Conservation (phyloP, 2,113 vertebrate species). For the Aptenodytes forsteri region DNA sequence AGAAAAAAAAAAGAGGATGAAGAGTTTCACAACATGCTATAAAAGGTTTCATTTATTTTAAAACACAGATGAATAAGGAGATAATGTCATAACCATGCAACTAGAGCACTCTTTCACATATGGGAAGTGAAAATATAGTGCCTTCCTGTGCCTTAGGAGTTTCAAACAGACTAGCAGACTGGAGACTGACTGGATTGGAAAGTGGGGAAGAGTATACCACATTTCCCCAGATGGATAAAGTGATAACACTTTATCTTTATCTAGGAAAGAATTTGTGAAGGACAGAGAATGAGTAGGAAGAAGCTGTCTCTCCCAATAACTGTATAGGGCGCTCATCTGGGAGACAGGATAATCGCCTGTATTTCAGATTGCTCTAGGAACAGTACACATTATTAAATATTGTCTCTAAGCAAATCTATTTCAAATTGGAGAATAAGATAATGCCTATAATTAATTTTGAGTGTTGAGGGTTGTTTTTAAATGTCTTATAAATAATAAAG, state of each 20-base stretch:
- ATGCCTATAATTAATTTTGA: neutral
- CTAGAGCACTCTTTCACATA: neutral
- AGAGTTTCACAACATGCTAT: neutral
- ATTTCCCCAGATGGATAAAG: neutral
- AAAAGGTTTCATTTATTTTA: neutral
- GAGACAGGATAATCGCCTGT: neutral
- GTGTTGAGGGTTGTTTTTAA: neutral
- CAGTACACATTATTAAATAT: neutral
- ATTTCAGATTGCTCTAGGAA: neutral
- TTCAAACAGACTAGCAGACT: neutral
- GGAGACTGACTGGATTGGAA: neutral
- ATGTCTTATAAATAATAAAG: neutral
- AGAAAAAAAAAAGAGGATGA: fast-evolving
- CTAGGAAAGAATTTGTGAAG: neutral
- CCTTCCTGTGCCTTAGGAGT: neutral
- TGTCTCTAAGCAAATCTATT: neutral
- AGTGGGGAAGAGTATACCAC: neutral
- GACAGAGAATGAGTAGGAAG: neutral
- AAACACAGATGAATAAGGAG: neutral
- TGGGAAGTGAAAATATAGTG: neutral
- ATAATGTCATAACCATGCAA: neutral
- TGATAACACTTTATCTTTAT: neutral
- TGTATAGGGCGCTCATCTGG: neutral
- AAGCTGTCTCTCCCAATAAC: neutral
- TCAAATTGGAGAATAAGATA: neutral